Evolutionary conservation across 2,888 invertebrate genomes (phyloP).

Genomic region (Drosophila anomalata): DNA sequence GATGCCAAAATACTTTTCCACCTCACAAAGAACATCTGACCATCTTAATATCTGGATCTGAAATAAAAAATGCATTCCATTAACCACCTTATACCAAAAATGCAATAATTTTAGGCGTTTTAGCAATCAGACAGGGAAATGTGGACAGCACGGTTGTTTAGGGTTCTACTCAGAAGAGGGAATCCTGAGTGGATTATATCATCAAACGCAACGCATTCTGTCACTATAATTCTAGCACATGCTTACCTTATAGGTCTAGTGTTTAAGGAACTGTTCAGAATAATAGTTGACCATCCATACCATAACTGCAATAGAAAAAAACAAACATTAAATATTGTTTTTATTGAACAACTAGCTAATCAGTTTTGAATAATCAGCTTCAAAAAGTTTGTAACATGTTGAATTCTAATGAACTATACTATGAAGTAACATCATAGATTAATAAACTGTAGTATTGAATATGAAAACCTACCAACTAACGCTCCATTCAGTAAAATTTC

Average conservation of each 20-base stretch:
- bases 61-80: background rate
- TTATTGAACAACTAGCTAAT: background rate
- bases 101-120: background rate
- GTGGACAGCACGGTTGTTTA: slow-evolving; percentile 63
- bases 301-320: background rate
- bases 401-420: slow-evolving; percentile 78
- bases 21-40: background rate
- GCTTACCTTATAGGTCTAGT: slow-evolving; percentile 26
- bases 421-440: slow-evolving; percentile 63
- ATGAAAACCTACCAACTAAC: slow-evolving; percentile 25
- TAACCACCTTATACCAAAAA: background rate
- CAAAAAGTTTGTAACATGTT: slow-evolving; percentile 69
- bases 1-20: background rate
- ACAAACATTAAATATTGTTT: background rate
- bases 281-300: too few species aligned
- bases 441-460: background rate
- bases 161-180: slow-evolving; percentile 76
- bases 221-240: background rate
- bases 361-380: slow-evolving; percentile 51
- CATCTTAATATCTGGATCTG: background rate
- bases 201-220: slow-evolving; percentile 47
- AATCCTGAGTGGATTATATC: slow-evolving; percentile 67
- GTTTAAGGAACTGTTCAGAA: too few species aligned
- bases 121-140: slow-evolving; percentile 45
- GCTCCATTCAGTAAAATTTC: background rate